A percentile compares a stretch with the other conserved stretches of the same genome.
Evolutionary conservation across 2,113 vertebrate genomes (phyloP).

Genomic region (Corythornis vintsioides): DNA sequence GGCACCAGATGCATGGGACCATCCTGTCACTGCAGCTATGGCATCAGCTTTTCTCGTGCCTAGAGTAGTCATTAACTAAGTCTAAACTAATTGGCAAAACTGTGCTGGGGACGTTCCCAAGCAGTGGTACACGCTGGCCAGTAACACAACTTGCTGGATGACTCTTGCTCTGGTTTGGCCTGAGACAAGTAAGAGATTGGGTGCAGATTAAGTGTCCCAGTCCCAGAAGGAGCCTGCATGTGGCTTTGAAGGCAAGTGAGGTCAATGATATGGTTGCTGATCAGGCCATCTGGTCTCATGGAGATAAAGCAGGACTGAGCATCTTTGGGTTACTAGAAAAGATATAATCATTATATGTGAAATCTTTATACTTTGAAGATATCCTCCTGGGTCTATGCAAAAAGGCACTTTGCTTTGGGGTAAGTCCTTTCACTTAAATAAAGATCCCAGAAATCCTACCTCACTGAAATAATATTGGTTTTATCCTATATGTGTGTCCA

Average conservation of each 20-base stretch:
- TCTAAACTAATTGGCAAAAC: background rate
- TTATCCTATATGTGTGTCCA: background rate
- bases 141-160: background rate
- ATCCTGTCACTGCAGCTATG: background rate
- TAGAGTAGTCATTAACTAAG: background rate
- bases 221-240: background rate
- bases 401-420: background rate
- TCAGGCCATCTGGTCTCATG: background rate
- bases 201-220: background rate
- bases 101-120: rapidly evolving
- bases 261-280: background rate
- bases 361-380: background rate
- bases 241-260: background rate
- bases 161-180: background rate
- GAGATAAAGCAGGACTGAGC: background rate
- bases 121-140: background rate
- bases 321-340: background rate
- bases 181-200: background rate
- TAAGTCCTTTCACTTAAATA: background rate
- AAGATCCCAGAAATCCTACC: background rate
- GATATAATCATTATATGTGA: background rate
- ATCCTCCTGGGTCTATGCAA: background rate
- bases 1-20: background rate
- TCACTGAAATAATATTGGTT: background rate
- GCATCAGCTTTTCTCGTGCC: background rate